phyloP scores from a whole-genome alignment of 2,888 invertebrate species.

The Clepsis dumicolana region DNA sequence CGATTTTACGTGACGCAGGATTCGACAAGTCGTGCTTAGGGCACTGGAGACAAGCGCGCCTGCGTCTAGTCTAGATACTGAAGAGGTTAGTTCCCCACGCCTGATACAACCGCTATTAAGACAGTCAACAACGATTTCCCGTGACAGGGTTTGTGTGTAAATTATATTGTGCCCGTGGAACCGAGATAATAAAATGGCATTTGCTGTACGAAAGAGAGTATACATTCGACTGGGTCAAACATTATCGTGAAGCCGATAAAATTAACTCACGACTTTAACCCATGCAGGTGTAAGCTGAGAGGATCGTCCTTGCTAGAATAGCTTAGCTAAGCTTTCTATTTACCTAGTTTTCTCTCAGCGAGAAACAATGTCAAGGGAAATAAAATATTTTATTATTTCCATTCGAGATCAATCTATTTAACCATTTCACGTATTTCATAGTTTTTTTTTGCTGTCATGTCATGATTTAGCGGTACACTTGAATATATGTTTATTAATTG shows the following conservation, averaged over 20 bases:
- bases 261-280: constrained; percentile 44
- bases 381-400: not conserved
- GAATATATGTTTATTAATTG: not conserved
- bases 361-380: constrained; percentile 26
- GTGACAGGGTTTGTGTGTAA: constrained; percentile 25
- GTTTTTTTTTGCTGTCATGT: too few species aligned
- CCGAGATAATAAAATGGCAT: constrained; percentile 41
- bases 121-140: constrained; percentile 12
- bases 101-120: constrained; percentile 18
- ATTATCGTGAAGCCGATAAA: constrained; percentile 43
- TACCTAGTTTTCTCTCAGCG: constrained; percentile 37
- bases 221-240: constrained; percentile 43
- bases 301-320: constrained; percentile 43
- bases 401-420: not conserved
- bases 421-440: not conserved
- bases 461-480: not conserved
- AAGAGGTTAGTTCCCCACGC: constrained; percentile 17
- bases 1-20: too few species aligned
- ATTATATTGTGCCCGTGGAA: constrained; percentile 22
- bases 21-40: too few species aligned
- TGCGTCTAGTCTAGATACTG: constrained; percentile 24
- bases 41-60: constrained; percentile 13
- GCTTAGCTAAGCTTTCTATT: constrained; percentile 43
- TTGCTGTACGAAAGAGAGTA: constrained; percentile 37
- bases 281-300: constrained; percentile 41